A percentile compares a stretch with the other conserved stretches of the same genome.
Conservation (phyloP, 2,797 vertebrate species). For the Premnoplex brunnescens region DNA sequence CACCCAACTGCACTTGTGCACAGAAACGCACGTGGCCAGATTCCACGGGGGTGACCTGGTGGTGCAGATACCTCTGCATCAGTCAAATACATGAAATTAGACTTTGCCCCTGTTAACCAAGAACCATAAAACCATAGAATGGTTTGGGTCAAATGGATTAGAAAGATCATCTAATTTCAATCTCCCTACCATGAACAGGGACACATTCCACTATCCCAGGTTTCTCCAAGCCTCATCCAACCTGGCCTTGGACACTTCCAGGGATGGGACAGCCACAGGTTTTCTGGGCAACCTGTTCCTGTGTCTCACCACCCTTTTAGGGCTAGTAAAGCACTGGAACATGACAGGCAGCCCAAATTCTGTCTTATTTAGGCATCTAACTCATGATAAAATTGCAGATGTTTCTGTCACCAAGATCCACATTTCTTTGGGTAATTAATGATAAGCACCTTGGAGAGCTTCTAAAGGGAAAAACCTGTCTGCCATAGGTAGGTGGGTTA, state of each 20-base stretch:
- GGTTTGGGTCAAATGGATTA: not conserved
- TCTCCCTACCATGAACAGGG: not conserved
- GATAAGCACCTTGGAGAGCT: not conserved
- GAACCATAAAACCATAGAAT: not conserved
- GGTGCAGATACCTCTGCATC: not conserved
- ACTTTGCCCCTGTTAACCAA: not conserved
- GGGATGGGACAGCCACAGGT: not conserved
- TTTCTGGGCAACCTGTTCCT: not conserved
- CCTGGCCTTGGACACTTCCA: not conserved
- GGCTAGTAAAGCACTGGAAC: not conserved
- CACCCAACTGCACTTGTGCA: fast-evolving
- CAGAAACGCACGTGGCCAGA: not conserved
- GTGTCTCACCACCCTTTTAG: not conserved
- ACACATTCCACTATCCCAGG: not conserved
- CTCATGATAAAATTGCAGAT: not conserved
- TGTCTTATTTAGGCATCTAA: not conserved
- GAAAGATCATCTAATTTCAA: not conserved
- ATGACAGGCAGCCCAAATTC: not conserved
- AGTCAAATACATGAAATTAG: not conserved
- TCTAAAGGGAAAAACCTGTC: not conserved
- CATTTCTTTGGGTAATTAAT: not conserved
- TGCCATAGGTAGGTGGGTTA: not conserved
- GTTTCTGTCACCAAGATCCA: not conserved
- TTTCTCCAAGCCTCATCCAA: not conserved
- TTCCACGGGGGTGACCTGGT: too few relatives aligned